Percentiles rank a stretch among this genome's conserved stretches.
These are phyloP conservation scores for Felis chaus DNA, from an alignment of 2,113 vertebrate genomes.

Conservation along the genomic window DNA sequence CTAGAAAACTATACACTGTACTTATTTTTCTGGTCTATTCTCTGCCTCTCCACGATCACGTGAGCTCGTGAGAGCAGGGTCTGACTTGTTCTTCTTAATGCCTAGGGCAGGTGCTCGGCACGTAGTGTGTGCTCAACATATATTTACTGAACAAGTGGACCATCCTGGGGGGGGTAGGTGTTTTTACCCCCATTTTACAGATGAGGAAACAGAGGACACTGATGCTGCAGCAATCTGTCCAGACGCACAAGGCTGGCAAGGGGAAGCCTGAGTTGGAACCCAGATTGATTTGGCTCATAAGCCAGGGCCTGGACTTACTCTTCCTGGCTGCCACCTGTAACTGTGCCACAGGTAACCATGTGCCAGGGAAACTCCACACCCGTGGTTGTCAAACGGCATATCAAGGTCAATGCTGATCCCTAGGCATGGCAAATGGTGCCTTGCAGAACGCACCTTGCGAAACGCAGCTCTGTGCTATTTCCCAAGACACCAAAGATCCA, in stretches of 20 bases:
- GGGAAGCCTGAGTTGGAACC: neutral
- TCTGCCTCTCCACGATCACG: neutral
- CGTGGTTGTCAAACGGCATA: rapidly evolving
- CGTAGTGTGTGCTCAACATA: rapidly evolving
- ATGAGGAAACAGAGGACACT: neutral
- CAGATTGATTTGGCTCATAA: neutral
- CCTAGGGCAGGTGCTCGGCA: rapidly evolving
- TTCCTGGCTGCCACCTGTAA: no score
- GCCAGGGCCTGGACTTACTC: neutral
- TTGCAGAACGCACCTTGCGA: neutral
- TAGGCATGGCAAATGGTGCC: neutral
- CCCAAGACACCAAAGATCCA: neutral
- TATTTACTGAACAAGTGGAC: neutral
- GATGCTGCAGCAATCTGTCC: no score
- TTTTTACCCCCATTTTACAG: neutral
- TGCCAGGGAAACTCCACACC: neutral
- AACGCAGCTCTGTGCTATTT: neutral
- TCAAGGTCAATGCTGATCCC: neutral
- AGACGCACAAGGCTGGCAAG: neutral
- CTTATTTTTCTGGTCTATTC: neutral
- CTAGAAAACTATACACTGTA: rapidly evolving
- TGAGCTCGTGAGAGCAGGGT: neutral
- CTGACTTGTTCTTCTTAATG: neutral
- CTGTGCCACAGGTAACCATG: rapidly evolving
- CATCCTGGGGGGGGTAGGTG: neutral